Conservation (phyloP, 2,113 vertebrate genomes). For the Pongo abelii region DNA sequence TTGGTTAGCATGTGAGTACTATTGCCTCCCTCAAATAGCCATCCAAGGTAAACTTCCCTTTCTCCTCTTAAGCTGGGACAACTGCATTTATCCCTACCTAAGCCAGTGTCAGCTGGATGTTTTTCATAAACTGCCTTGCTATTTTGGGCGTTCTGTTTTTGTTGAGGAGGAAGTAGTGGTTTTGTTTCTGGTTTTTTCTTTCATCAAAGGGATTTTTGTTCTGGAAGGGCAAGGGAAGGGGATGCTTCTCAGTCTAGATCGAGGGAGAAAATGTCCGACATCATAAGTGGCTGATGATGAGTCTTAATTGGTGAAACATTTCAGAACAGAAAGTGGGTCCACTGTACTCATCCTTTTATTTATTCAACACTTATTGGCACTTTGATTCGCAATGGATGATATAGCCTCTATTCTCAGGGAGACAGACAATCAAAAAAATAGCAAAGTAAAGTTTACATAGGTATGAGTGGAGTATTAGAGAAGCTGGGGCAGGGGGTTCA, state of each 20-base stretch:
- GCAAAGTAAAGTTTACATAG: not conserved
- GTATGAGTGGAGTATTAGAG: not conserved
- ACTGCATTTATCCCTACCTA: slow-evolving; percentile 35
- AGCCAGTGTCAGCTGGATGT: slow-evolving; percentile 33
- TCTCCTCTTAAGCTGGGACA: not conserved
- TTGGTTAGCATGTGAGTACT: not conserved
- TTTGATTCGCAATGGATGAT: not conserved
- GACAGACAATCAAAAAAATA: not conserved
- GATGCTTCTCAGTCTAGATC: slow-evolving; percentile 30
- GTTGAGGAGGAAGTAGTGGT: slow-evolving; percentile 63
- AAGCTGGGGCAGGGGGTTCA: not conserved
- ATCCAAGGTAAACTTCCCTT: slow-evolving; percentile 54
- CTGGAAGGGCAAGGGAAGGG: slow-evolving; percentile 23
- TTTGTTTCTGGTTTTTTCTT: slow-evolving; percentile 33
- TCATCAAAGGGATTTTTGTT: slow-evolving; percentile 66
- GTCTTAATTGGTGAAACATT: slow-evolving; percentile 43
- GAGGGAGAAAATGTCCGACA: slow-evolving; percentile 2
- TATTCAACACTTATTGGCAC: not conserved
- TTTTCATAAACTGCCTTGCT: slow-evolving; percentile 61
- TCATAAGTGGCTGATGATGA: not conserved
- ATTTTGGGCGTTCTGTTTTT: slow-evolving; percentile 64
- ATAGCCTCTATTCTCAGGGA: not conserved
- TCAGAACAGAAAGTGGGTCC: not conserved
- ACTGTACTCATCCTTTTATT: not conserved
- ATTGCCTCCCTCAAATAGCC: not conserved